These are phyloP conservation scores for Leptinotarsa texana DNA, from an alignment of 1,140 invertebrate species.

Conservation along the genomic window DNA sequence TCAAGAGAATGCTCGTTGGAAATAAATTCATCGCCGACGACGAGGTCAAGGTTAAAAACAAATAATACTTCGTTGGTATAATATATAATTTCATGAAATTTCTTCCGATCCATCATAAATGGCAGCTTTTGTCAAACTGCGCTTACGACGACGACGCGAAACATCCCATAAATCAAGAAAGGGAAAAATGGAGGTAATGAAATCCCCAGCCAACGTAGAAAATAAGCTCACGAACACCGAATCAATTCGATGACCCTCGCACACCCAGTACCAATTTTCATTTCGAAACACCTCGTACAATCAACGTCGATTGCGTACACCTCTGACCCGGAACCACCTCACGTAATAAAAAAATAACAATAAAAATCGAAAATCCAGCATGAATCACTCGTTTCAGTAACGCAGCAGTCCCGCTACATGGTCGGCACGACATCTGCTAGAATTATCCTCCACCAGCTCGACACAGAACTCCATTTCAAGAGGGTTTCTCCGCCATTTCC, in stretches of 20 bases:
- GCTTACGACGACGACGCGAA: too few species aligned
- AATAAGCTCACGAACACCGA: slow-evolving; percentile 2
- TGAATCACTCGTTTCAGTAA: slow-evolving; percentile 29
- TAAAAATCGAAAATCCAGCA: slow-evolving; percentile 24
- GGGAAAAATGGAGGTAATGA: not conserved
- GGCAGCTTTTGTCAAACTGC: too few species aligned
- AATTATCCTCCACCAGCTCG: not conserved
- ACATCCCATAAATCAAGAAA: too few species aligned
- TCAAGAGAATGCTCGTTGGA: too few species aligned
- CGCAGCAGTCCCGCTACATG: slow-evolving; percentile 35
- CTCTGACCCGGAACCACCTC: slow-evolving; percentile 21
- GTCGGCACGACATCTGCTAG: slow-evolving; percentile 36
- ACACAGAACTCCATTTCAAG: not conserved
- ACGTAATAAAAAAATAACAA: not conserved
- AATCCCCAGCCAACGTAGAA: not conserved
- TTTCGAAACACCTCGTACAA: slow-evolving; percentile 6
- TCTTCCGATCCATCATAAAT: too few species aligned
- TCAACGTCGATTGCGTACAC: slow-evolving; percentile 20
- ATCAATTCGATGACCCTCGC: not conserved
- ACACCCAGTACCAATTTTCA: not conserved
- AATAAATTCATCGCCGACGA: too few species aligned
- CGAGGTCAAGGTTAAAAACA: too few species aligned
- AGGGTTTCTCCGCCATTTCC: not conserved
- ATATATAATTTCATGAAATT: too few species aligned
- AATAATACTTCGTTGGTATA: too few species aligned